A percentile compares a stretch with the other conserved stretches of the same genome.
Evolutionary conservation across 2,113 vertebrate species (phyloP).

Genomic region (Glaucidium brasilianum): DNA sequence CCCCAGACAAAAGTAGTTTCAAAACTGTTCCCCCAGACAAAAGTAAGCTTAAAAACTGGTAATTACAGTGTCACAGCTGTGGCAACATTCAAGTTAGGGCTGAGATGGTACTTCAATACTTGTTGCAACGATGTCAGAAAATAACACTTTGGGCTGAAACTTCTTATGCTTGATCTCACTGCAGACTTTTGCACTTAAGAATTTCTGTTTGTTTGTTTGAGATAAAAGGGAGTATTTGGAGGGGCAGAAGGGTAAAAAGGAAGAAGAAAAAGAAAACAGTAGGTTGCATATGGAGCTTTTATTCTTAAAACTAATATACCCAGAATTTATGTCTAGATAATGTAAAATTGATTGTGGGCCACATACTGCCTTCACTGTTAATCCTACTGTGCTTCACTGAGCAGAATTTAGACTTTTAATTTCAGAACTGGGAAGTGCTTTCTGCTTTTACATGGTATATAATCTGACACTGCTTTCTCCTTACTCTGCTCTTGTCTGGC

Average conservation of each 20-base stretch:
- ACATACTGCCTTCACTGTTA: neutral
- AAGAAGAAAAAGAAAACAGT: neutral
- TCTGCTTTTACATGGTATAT: neutral
- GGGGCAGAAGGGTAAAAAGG: neutral
- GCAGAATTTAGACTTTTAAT: neutral
- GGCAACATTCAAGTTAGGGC: neutral
- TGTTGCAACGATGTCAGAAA: neutral
- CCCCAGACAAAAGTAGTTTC: neutral
- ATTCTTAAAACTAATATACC: neutral
- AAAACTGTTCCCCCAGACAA: neutral
- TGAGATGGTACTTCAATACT: neutral
- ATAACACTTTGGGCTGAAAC: neutral
- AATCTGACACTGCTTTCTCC: neutral
- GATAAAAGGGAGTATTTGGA: neutral
- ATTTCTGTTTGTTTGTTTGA: neutral
- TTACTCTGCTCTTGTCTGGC: neutral
- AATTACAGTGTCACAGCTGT: neutral
- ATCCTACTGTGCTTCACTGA: neutral
- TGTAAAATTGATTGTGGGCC: neutral
- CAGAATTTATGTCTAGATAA: neutral
- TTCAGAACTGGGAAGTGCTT: neutral
- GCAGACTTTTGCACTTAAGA: neutral
- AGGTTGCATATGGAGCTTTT: neutral
- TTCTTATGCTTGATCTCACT: neutral
- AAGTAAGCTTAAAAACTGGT: neutral